These are phyloP conservation scores for Haemorhous mexicanus DNA, from an alignment of 2,113 vertebrate species.

Conservation along the genomic window DNA sequence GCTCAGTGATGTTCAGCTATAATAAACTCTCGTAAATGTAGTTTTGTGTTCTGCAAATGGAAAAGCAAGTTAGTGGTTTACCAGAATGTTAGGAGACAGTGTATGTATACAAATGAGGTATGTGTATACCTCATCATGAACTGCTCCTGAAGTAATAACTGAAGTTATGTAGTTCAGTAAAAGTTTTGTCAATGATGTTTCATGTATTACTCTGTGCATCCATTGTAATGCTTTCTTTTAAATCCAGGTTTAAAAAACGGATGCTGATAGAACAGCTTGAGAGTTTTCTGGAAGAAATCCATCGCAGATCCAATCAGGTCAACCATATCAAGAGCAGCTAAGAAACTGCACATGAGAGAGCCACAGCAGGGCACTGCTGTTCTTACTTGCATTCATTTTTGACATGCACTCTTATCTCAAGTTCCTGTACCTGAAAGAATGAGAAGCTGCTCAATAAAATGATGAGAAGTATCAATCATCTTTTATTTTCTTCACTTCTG, in stretches of 20 bases:
- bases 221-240: constrained; percentile 24
- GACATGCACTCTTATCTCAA: constrained; percentile 71
- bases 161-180: neutral
- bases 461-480: constrained; percentile 20
- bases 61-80: neutral
- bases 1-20: neutral
- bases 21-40: neutral
- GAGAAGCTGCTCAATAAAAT: constrained; percentile 66
- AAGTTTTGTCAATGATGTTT: neutral
- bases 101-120: fast-evolving
- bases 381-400: constrained; percentile 73
- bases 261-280: constrained; percentile 97
- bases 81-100: neutral
- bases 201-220: neutral
- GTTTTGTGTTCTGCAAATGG: neutral
- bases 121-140: neutral
- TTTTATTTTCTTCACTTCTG: constrained; percentile 57
- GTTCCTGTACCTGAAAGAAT: constrained; percentile 65
- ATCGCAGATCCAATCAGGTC: constrained; percentile 85
- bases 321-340: constrained; percentile 88
- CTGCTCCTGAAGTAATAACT: neutral
- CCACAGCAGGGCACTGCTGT: constrained; percentile 63
- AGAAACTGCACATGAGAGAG: constrained; percentile 60
- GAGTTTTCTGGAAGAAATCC: constrained; percentile 92
- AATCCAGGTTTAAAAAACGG: constrained; percentile 91